Percentiles rank a stretch among this genome's conserved stretches.
phyloP scores from a whole-genome alignment of 1,140 invertebrate species.

The Tenebrio molitor region DNA sequence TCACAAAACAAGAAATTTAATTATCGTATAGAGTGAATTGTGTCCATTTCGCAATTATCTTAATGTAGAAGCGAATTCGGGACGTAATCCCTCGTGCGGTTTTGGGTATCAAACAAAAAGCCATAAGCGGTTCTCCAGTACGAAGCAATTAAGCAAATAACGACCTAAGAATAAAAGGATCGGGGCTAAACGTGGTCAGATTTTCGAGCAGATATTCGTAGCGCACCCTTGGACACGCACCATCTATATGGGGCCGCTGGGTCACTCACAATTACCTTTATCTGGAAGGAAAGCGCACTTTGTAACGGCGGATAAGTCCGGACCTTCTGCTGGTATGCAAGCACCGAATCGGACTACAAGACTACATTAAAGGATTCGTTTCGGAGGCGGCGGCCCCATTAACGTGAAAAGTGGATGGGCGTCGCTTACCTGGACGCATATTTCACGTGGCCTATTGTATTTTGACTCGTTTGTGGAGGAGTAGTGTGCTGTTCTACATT shows the following conservation, averaged over 20 bases:
- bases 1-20: constrained; percentile 39
- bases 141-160: constrained; percentile 47
- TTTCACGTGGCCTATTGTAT: too few relatives aligned
- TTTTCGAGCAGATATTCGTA: constrained; percentile 37
- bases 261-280: constrained; percentile 35
- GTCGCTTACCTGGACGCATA: not conserved
- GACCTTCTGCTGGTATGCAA: not conserved
- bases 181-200: constrained; percentile 44
- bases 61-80: constrained; percentile 42
- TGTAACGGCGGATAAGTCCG: not conserved
- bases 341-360: too few relatives aligned
- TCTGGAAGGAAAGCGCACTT: not conserved
- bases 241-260: constrained; percentile 37
- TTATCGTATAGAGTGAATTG: constrained; percentile 38
- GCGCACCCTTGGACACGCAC: constrained; percentile 14
- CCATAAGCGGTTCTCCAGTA: constrained; percentile 39
- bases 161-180: constrained; percentile 41
- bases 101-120: constrained; percentile 47
- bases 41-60: constrained; percentile 46
- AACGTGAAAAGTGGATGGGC: constrained; percentile 23
- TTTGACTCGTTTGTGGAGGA: too few relatives aligned
- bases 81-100: constrained; percentile 40
- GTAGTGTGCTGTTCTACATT: too few relatives aligned
- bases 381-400: constrained; percentile 12
- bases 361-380: constrained; percentile 19